These are phyloP conservation scores for Hiodon tergisus DNA, from an alignment of 2,113 vertebrate genomes.

Conservation along the genomic window DNA sequence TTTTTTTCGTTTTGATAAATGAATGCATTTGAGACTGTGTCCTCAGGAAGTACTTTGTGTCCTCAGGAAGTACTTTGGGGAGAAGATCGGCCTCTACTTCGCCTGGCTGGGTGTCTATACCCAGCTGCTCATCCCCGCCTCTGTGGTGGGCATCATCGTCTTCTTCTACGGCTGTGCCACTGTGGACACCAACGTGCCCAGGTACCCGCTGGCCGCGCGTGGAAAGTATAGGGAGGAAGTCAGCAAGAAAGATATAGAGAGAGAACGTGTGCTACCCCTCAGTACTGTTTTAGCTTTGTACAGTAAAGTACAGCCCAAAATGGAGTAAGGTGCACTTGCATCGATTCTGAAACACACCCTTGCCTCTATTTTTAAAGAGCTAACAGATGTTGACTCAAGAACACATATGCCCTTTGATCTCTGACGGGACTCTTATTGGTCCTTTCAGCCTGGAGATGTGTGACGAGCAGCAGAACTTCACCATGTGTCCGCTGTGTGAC, in stretches of 20 bases:
- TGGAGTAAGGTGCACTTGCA: too few species aligned
- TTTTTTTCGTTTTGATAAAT: not conserved
- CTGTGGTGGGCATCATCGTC: slow-evolving; percentile 87
- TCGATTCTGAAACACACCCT: too few species aligned
- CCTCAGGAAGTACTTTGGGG: slow-evolving; percentile 93
- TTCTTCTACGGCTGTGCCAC: slow-evolving; percentile 92
- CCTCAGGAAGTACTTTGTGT: slow-evolving; percentile 20
- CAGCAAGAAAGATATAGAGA: not conserved
- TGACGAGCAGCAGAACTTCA: slow-evolving; percentile 79
- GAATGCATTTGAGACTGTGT: not conserved
- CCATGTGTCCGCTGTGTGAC: slow-evolving; percentile 97
- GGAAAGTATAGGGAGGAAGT: not conserved
- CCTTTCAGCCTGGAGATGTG: slow-evolving; percentile 86
- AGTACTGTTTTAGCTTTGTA: too few species aligned
- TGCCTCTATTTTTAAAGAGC: too few species aligned
- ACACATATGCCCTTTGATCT: too few species aligned
- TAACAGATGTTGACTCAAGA: too few species aligned
- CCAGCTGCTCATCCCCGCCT: slow-evolving; percentile 86
- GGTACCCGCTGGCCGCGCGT: slow-evolving; percentile 58
- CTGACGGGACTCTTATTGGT: too few species aligned
- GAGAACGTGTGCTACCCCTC: too few species aligned
- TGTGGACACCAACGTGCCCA: slow-evolving; percentile 86
- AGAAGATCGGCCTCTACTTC: slow-evolving; percentile 97
- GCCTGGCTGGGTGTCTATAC: slow-evolving; percentile 97
- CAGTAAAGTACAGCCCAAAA: too few species aligned